A percentile compares a stretch with the other conserved stretches of the same genome.
These are phyloP conservation scores for Campoletis sonorensis DNA, from an alignment of 1,140 invertebrate genomes.

Conservation along the genomic window DNA sequence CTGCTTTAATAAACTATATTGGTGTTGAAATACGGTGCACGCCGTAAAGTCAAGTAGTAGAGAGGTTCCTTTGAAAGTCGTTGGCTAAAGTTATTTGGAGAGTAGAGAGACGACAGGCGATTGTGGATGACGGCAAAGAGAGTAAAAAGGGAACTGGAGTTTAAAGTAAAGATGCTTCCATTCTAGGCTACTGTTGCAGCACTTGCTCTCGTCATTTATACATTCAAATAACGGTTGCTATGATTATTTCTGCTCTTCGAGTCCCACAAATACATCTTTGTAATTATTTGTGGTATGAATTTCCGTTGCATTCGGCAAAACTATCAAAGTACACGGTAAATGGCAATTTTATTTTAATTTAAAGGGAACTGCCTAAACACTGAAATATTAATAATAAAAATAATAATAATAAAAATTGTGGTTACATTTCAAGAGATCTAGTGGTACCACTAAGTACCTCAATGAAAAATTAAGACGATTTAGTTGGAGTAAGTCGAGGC, in stretches of 20 bases:
- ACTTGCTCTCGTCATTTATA: too few relatives aligned
- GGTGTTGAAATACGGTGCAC: slow-evolving; percentile 5
- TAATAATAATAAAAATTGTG: too few relatives aligned
- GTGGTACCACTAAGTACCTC: not conserved
- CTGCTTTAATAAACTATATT: slow-evolving; percentile 47
- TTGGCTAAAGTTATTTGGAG: slow-evolving; percentile 44
- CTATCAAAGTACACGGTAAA: too few relatives aligned
- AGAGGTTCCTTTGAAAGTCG: slow-evolving; percentile 41
- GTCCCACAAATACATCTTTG: not conserved
- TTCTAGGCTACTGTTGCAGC: slow-evolving; percentile 8
- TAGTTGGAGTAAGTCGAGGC: not conserved
- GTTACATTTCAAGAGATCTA: too few relatives aligned
- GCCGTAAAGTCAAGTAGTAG: slow-evolving; percentile 43
- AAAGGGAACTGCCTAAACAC: too few relatives aligned
- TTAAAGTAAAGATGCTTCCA: slow-evolving; percentile 34
- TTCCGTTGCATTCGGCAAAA: too few relatives aligned
- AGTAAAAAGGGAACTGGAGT: not conserved
- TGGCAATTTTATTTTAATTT: too few relatives aligned
- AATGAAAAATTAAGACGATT: not conserved
- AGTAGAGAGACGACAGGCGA: not conserved
- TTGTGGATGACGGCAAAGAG: slow-evolving; percentile 4
- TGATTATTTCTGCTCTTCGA: too few relatives aligned
- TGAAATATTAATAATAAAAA: too few relatives aligned
- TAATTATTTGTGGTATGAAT: too few relatives aligned
- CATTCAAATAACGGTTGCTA: too few relatives aligned